A percentile compares a stretch with the other conserved stretches of the same genome.
These are phyloP conservation scores for Platypus cylindrus DNA, from an alignment of 2,888 invertebrate species.

Conservation along the genomic window DNA sequence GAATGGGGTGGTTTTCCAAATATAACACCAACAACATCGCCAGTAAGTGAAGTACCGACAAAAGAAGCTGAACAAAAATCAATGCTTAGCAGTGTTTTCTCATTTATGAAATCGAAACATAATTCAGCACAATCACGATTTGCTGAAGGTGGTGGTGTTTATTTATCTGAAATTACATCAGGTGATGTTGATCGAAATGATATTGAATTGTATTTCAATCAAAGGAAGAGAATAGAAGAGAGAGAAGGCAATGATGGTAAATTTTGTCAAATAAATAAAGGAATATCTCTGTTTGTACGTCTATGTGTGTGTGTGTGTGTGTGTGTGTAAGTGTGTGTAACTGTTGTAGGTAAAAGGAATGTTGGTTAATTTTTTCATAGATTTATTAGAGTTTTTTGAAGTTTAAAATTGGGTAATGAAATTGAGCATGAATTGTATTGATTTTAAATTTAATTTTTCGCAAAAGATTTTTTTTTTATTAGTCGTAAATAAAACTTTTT, in stretches of 20 bases:
- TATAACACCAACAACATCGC: constrained; percentile 25
- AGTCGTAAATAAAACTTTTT: no score
- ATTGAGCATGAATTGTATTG: no score
- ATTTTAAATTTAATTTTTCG: no score
- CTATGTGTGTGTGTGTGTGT: no score
- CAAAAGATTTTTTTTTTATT: no score
- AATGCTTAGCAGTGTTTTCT: constrained; percentile 83
- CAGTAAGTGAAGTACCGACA: constrained; percentile 21
- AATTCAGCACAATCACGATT: constrained; percentile 18
- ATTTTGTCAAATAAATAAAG: no score
- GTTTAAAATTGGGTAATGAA: no score
- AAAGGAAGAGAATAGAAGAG: constrained; percentile 24
- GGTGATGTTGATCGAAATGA: constrained; percentile 88
- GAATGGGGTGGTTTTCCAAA: constrained; percentile 78
- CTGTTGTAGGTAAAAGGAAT: no score
- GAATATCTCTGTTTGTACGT: no score
- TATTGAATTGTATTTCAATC: constrained; percentile 73
- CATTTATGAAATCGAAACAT: constrained; percentile 71
- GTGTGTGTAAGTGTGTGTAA: no score
- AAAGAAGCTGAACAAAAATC: constrained; percentile 40
- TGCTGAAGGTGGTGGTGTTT: constrained; percentile 68
- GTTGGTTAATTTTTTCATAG: no score
- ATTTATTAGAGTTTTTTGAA: no score
- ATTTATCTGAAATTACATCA: constrained; percentile 81
- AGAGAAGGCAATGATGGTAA: constrained; percentile 20